Base-by-base conservation (phyloP, 2,888 invertebrate genomes). In the Bruchidius siliquastri region DNA sequence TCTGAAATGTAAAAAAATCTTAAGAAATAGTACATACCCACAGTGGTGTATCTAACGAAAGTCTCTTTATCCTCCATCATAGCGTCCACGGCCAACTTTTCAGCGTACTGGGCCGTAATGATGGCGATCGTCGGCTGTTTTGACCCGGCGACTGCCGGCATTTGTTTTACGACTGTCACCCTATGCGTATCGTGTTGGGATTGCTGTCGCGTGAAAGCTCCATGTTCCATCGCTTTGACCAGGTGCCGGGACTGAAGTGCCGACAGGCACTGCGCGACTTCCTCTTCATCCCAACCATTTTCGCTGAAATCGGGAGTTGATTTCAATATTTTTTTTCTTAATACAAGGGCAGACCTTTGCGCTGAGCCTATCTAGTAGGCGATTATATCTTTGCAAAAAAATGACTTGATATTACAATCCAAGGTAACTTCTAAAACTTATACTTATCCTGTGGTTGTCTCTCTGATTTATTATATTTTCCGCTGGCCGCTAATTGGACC, bases 121-220 rank as follows among this genome's bases (percentile, higher is more conserved):
- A 99, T 95, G n/a, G 98, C 99, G 82, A 99, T 96, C 21, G 96
- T 97, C 0, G 98, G 98, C 84, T 97, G 97, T 81, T 97, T 95
- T 26, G 94, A 92, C 76, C 93, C 93, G 72, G 92, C 92, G 85
- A 98, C 91, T 18, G 93, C 93, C 20, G 98, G 98, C 95, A 98
- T 96, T 90, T 97, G 96, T 84, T 96, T 95, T 74, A 98, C 97
- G 75, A 97, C 93, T 73, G 85, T 86, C 78, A 93, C 92, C 88
- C 95, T 93, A 32, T 78, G 78, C 75, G 93, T 92, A 82, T 96
- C 96, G 76, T 93, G 93, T 82, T 95, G 95, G 82, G 95, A 92
- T 84, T 95, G 93, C 81, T 95, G 95, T 79, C 97, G 90, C 0
- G 96, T 95, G 82, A 93, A 97, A 20, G 95, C 92, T 74, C 90